Conservation (phyloP, 2,797 vertebrate genomes). For the Parauchenoglanis ngamensis region DNA sequence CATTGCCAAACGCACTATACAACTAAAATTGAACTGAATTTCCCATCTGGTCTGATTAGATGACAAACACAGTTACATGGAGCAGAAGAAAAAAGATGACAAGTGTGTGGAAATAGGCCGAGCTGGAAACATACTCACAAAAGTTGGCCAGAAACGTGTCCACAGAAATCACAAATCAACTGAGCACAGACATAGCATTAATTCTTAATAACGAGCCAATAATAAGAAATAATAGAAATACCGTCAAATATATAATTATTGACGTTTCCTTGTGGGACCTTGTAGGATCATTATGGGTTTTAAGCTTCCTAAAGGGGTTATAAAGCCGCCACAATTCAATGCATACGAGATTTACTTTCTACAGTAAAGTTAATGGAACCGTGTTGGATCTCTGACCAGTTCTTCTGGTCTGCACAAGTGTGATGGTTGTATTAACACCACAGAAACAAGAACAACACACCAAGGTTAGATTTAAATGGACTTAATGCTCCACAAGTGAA, state of each 20-base stretch:
- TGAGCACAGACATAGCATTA: background rate
- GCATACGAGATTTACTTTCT: background rate
- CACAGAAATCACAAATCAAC: background rate
- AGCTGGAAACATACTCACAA: background rate
- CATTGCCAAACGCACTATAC: too few relatives aligned
- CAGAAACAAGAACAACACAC: background rate
- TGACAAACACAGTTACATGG: background rate
- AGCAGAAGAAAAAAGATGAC: background rate
- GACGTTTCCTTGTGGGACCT: background rate
- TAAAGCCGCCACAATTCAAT: background rate
- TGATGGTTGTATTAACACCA: background rate
- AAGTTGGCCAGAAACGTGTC: background rate
- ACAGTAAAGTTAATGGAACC: background rate
- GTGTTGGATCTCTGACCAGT: background rate
- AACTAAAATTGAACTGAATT: background rate
- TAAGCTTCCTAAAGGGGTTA: background rate
- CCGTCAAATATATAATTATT: background rate
- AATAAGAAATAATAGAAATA: background rate
- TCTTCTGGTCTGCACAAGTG: background rate
- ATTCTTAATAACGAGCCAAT: background rate
- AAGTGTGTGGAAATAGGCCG: background rate
- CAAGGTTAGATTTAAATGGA: background rate
- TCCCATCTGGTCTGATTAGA: background rate
- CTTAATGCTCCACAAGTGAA: background rate
- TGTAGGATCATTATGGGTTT: background rate